Percentiles rank a stretch among this genome's conserved stretches.
Evolutionary conservation across 1,140 invertebrate species (phyloP).

Genomic region (Drosophila takahashii): DNA sequence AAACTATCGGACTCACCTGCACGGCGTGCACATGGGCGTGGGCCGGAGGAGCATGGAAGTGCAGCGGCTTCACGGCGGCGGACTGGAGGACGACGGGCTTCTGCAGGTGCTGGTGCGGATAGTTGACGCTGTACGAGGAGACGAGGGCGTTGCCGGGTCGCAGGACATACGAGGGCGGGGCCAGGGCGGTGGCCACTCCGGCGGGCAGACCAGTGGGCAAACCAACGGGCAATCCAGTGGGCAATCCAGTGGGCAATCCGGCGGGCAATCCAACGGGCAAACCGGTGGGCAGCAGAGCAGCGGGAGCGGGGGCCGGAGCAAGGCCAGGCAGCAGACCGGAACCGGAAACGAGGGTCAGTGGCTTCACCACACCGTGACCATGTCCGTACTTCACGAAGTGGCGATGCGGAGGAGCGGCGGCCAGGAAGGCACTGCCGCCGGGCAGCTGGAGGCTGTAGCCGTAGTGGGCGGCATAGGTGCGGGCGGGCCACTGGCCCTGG

Average conservation of each 20-base stretch:
- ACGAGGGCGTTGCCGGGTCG: conserved; percentile 75
- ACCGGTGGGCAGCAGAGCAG: conserved; percentile 21
- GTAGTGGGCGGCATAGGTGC: conserved; percentile 76
- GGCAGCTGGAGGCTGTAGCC: conserved; percentile 76
- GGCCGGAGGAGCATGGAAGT: conserved; percentile 51
- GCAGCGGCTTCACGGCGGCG: conserved; percentile 56
- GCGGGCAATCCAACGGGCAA: conserved; percentile 4
- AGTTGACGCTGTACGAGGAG: conserved; percentile 79
- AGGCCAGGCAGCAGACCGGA: conserved; percentile 17
- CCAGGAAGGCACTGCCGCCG: conserved; percentile 53
- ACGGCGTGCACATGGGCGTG: conserved; percentile 51
- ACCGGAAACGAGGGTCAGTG: conserved; percentile 15
- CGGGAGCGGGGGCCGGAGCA: conserved; percentile 17
- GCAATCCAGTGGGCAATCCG: conserved; percentile 16
- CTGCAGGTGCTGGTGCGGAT: conserved; percentile 72
- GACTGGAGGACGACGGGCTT: conserved; percentile 50
- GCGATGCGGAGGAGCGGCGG: conserved; percentile 44
- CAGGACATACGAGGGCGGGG: conserved; percentile 57
- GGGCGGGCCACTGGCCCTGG: conserved; percentile 58
- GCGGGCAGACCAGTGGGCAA: conserved; percentile 14
- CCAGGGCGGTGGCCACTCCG: conserved; percentile 8
- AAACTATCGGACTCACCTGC: conserved; percentile 37
- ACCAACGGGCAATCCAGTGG: conserved; percentile 15
- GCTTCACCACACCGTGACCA: conserved; percentile 56
- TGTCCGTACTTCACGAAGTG: conserved; percentile 37